These are phyloP conservation scores for Plebejus argus DNA, from an alignment of 2,888 invertebrate genomes.

Conservation along the genomic window DNA sequence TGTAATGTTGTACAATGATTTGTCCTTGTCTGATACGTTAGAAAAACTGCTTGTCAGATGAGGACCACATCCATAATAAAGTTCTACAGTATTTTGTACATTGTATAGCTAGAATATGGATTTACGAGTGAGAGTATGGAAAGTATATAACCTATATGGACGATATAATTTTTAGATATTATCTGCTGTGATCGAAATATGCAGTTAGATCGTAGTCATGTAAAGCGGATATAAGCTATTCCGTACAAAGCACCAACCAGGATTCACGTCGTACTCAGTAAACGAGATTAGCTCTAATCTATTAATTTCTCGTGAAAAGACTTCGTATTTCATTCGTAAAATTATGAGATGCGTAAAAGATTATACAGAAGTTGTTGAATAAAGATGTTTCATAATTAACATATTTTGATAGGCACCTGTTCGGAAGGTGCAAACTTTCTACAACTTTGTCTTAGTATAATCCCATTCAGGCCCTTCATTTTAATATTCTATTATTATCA, in stretches of 20 bases:
- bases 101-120: no score
- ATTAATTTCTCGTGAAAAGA: not conserved
- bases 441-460: slow-evolving; percentile 10
- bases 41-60: no score
- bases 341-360: not conserved
- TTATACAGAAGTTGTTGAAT: slow-evolving; percentile 17
- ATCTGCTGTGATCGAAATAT: not conserved
- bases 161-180: no score
- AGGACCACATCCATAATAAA: no score
- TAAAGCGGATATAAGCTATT: not conserved
- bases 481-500: not conserved
- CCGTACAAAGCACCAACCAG: not conserved
- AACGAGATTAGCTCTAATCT: not conserved
- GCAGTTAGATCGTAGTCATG: not conserved
- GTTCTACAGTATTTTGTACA: no score
- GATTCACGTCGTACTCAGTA: not conserved
- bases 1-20: no score
- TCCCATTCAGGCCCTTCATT: not conserved
- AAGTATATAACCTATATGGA: no score
- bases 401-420: slow-evolving; percentile 26
- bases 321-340: not conserved
- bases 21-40: no score
- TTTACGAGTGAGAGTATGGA: no score
- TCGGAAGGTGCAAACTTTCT: slow-evolving; percentile 13
- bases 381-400: slow-evolving; percentile 16